These are phyloP conservation scores for Sicus ferrugineus DNA, from an alignment of 2,888 invertebrate species.

Conservation along the genomic window DNA sequence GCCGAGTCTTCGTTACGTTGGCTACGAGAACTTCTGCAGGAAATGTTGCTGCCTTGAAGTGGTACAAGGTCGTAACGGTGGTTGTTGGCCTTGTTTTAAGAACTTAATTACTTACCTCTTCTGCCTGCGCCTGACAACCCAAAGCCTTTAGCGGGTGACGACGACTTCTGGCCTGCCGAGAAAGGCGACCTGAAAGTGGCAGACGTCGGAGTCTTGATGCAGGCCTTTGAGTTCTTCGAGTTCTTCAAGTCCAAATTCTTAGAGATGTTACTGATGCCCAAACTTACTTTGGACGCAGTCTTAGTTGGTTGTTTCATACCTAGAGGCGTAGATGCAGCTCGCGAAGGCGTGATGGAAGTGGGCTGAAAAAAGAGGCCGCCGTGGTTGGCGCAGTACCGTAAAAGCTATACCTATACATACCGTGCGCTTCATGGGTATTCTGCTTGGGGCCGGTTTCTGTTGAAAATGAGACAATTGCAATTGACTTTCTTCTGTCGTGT, in stretches of 20 bases:
- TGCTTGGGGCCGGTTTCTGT: slow-evolving; percentile 27
- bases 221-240: slow-evolving; percentile 26
- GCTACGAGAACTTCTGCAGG: slow-evolving; percentile 33
- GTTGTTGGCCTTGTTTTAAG: too few relatives aligned
- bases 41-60: slow-evolving; percentile 37
- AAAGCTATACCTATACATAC: slow-evolving; percentile 26
- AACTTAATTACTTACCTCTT: slow-evolving; percentile 36
- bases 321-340: slow-evolving; percentile 26
- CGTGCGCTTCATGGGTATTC: slow-evolving; percentile 39
- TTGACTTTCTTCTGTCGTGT: background rate
- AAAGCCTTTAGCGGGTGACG: background rate
- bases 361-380: slow-evolving; percentile 11
- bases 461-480: background rate
- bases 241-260: slow-evolving; percentile 33
- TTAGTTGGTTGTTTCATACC: slow-evolving; percentile 21
- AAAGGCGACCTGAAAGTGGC: slow-evolving; percentile 20
- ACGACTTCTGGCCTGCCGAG: slow-evolving; percentile 3
- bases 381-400: background rate
- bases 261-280: slow-evolving; percentile 33
- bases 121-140: slow-evolving; percentile 28
- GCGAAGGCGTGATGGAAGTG: slow-evolving; percentile 7
- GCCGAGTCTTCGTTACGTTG: slow-evolving; percentile 1
- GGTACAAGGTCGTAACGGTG: background rate
- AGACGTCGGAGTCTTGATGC: slow-evolving; percentile 29
- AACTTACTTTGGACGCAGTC: slow-evolving; percentile 36